Evolutionary conservation across 2,888 invertebrate species (phyloP).

Genomic region (Heliconius aoede): DNA sequence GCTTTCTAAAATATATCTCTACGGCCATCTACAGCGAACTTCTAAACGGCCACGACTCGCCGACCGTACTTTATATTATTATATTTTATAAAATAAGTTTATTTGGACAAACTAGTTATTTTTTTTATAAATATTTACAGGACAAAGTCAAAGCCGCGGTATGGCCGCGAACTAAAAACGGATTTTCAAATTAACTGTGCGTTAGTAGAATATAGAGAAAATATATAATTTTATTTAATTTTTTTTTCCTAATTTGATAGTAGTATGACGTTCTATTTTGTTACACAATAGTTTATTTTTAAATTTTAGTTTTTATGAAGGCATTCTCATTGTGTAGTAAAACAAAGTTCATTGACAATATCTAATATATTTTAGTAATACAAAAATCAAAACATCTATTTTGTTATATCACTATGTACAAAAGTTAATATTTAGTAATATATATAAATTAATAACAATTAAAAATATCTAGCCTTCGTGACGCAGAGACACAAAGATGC

Average conservation of each 20-base stretch:
- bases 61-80: neutral
- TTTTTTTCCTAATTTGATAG: neutral
- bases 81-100: neutral
- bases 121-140: constrained; percentile 49
- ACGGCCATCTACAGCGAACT: too few species aligned
- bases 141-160: constrained; percentile 52
- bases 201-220: constrained; percentile 37
- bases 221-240: neutral
- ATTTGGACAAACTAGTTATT: neutral
- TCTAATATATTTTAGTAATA: too few species aligned
- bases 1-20: too few species aligned
- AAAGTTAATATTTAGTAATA: too few species aligned
- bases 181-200: constrained; percentile 49
- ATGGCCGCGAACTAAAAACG: constrained; percentile 59
- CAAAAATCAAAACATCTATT: too few species aligned
- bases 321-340: too few species aligned
- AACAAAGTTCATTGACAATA: too few species aligned
- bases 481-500: too few species aligned
- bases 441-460: too few species aligned
- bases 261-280: neutral
- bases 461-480: too few species aligned
- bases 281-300: neutral
- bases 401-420: too few species aligned
- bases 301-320: too few species aligned
- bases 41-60: neutral